Evolutionary conservation across 2,888 invertebrate genomes (phyloP), one percentile per base, ranked within the genome.

Genomic region (Drosophila kanekoi): DNA sequence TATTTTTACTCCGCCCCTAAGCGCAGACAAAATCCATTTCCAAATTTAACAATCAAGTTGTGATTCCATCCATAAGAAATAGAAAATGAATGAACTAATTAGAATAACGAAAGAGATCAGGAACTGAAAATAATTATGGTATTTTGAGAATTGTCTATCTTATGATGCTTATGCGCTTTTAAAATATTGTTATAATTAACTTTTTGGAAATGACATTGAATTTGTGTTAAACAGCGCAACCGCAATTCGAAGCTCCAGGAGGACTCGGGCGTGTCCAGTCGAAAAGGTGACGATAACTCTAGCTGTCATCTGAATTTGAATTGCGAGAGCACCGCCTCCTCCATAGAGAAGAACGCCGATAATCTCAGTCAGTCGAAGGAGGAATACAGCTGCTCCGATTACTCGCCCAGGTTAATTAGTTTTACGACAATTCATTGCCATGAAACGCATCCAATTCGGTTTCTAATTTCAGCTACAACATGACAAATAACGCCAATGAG

Each of bases 301-400:
- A 93, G 93, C 61, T 91, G 90, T 18, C 93, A 94, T 77, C 92
- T 93, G 1, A 93, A 93, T 79, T 92, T 93, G 1, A 93, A 94
- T 64, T 93, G 93, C 73, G 93, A 94, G 78, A 93, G 80, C 28
- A 89, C 81, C 4, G 72, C 94, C 53, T 94, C 94, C 4, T 93
- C 93, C 1, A 91, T 91, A 43, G 91, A 92, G 52, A 92, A 91
- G 81, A 89, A 76, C 32, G 18, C 77, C 2, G 91, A 91, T 38
- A 90, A 90, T 72, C 69, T 90, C 58, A 90, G 89, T 59, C 90
- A 90, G 72, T 91, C 90, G 1, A 91, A 92, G 67, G 91, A 91
- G 60, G 92, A 92, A 62, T 80, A 79, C 32, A 89, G 91, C 70
- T 90, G 89, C 62, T 90, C 92, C 16, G 71, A 94, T 93, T 77